Percentiles rank a stretch among this genome's conserved stretches.
These are phyloP conservation scores for Rhodophaea formosa DNA, from an alignment of 2,888 invertebrate species.

Conservation along the genomic window DNA sequence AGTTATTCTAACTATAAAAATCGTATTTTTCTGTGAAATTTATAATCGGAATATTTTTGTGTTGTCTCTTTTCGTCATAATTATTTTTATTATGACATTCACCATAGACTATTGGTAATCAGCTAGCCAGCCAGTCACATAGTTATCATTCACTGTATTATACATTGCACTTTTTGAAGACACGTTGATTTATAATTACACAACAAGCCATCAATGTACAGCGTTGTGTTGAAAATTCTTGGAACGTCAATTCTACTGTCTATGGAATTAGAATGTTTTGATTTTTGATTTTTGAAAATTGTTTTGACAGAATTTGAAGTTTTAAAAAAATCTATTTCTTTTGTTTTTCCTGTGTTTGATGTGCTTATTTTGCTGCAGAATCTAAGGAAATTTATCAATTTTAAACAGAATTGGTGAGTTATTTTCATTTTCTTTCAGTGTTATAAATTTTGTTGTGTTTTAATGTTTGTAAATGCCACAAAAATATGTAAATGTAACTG, in stretches of 20 bases:
- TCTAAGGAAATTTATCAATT: neutral
- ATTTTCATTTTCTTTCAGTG: constrained; percentile 11
- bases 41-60: no score
- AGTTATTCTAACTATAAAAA: no score
- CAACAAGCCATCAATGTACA: neutral
- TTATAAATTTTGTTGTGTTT: neutral
- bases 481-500: constrained; percentile 14
- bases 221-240: neutral
- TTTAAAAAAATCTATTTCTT: constrained; percentile 45
- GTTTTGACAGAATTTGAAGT: constrained; percentile 38
- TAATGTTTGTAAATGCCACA: neutral
- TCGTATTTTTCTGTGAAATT: no score
- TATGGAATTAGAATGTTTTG: constrained; percentile 40
- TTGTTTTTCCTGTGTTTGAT: constrained; percentile 58
- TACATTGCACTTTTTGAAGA: neutral
- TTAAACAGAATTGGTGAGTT: constrained; percentile 39
- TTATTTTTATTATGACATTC: neutral
- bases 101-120: neutral
- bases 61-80: neutral
- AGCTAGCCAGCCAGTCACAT: neutral
- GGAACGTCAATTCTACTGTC: neutral
- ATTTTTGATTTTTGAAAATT: constrained; percentile 46
- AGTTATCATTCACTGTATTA: neutral
- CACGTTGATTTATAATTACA: neutral
- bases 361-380: constrained; percentile 32